Evolutionary conservation across 2,797 vertebrate species (phyloP), one percentile per base, ranked within the genome.

Genomic region (Yasuhikotakia modesta): DNA sequence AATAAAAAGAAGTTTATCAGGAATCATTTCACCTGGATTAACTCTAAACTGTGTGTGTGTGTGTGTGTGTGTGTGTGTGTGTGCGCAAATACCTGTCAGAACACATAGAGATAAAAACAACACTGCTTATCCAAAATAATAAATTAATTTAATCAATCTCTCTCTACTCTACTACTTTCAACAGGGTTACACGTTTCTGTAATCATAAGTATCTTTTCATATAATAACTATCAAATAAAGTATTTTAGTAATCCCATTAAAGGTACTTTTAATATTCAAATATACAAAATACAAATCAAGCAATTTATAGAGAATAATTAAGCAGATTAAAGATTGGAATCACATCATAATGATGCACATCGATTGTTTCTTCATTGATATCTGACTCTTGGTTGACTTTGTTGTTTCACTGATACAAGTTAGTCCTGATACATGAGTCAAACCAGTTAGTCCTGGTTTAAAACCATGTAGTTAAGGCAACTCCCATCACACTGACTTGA

Each of bases 401-500:
- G 12, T n/a, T n/a, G n/a, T 60, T 58, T 70, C 21, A 69, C 21
- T 78, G 58, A 82, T 53, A 58, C 21, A 2, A n/a, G n/a, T n/a
- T n/a, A n/a, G n/a, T n/a, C n/a, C n/a, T n/a, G n/a, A n/a, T n/a
- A n/a, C n/a, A n/a, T n/a, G n/a, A n/a, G n/a, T n/a, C n/a, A n/a
- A n/a, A n/a, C n/a, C n/a, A 73, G 22, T 24, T 21, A n/a, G 27
- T 50, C 69, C 65, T 71, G 19, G 52, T 66, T 73, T 76, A 45
- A 63, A 21, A 66, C 79, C 13, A 12, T 43, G 43, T 45, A 24
- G 45, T 61, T 32, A 61, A 67, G 8, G 24, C 17, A 16, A 70
- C 70, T 73, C 52, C 64, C 63, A 45, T 63, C 48, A 78, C 71
- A 78, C 78, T 82, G 65, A 73, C 32, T 66, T 65, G 71, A 79